phyloP scores from a whole-genome alignment of 2,888 invertebrate species.

The Caenorhabditis angaria region DNA sequence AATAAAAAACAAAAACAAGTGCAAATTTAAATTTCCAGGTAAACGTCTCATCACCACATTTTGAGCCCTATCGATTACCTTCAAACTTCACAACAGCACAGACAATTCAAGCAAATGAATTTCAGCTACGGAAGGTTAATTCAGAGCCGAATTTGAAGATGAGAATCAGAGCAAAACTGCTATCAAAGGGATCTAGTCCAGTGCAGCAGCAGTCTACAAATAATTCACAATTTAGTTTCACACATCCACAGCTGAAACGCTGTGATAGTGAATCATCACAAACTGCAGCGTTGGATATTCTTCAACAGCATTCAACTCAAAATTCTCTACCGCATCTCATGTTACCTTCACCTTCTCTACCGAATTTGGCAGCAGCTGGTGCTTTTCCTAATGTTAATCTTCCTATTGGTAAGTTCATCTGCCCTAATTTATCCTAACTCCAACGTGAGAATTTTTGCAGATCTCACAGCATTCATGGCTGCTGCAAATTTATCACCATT shows the following conservation, averaged over 20 bases:
- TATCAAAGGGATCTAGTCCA: conserved; percentile 64
- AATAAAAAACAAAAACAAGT: too few species aligned
- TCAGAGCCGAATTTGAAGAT: conserved; percentile 72
- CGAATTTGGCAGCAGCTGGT: conserved; percentile 60
- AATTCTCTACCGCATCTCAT: conserved; percentile 48
- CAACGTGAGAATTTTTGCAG: conserved; percentile 19
- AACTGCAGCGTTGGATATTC: conserved; percentile 27
- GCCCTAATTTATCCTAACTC: neutral
- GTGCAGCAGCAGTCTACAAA: conserved; percentile 41
- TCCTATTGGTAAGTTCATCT: conserved; percentile 22
- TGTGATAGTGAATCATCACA: conserved; percentile 51
- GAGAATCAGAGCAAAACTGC: conserved; percentile 66
- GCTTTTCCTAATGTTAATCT: conserved; percentile 21
- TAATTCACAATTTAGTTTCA: conserved; percentile 45
- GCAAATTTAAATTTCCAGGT: conserved; percentile 39
- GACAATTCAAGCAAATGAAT: conserved; percentile 51
- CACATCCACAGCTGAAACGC: conserved; percentile 46
- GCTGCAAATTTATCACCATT: conserved; percentile 60
- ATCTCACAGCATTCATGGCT: conserved; percentile 60
- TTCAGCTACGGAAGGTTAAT: conserved; percentile 66
- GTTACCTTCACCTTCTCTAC: conserved; percentile 67
- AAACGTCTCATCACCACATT: conserved; percentile 58
- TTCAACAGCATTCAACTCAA: conserved; percentile 20
- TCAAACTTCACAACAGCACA: conserved; percentile 26
- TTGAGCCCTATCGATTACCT: conserved; percentile 61